Evolutionary conservation across 2,888 invertebrate species (phyloP).

Genomic region (Aleiodes alternator): DNA sequence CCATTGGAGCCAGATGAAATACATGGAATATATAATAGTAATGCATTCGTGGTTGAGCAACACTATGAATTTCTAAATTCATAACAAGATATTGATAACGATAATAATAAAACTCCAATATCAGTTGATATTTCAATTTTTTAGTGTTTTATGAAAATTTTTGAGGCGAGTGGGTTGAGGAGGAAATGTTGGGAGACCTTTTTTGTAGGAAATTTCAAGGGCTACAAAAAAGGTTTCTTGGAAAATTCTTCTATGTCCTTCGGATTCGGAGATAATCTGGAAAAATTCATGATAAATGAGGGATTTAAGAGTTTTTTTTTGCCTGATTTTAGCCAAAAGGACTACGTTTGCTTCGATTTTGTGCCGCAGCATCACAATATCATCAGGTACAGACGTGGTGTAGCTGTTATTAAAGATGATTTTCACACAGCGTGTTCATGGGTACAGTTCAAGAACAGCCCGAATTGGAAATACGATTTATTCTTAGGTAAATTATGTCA

Average conservation of each 20-base stretch:
- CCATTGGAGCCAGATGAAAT: too few species aligned
- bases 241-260: constrained; percentile 6
- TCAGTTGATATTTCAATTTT: too few species aligned
- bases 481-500: constrained; percentile 78
- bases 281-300: too few species aligned
- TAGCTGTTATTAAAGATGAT: constrained; percentile 92
- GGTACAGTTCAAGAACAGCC: constrained; percentile 92
- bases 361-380: constrained; percentile 96
- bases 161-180: not conserved
- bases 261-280: too few species aligned
- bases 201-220: too few species aligned
- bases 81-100: too few species aligned
- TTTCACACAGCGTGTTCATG: constrained; percentile 96
- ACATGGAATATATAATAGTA: too few species aligned
- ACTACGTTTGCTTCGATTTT: constrained; percentile 98
- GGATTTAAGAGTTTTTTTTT: not conserved
- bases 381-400: constrained; percentile 91
- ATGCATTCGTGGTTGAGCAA: too few species aligned
- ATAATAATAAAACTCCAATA: too few species aligned
- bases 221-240: too few species aligned
- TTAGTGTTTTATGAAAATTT: not conserved
- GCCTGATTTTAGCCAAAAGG: constrained; percentile 88
- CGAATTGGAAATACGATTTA: constrained; percentile 91
- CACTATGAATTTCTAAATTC: too few species aligned
- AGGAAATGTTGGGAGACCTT: too few species aligned